A percentile compares a stretch with the other conserved stretches of the same genome.
Evolutionary conservation across 2,888 invertebrate genomes (phyloP).

Genomic region (Terebella lapidaria): DNA sequence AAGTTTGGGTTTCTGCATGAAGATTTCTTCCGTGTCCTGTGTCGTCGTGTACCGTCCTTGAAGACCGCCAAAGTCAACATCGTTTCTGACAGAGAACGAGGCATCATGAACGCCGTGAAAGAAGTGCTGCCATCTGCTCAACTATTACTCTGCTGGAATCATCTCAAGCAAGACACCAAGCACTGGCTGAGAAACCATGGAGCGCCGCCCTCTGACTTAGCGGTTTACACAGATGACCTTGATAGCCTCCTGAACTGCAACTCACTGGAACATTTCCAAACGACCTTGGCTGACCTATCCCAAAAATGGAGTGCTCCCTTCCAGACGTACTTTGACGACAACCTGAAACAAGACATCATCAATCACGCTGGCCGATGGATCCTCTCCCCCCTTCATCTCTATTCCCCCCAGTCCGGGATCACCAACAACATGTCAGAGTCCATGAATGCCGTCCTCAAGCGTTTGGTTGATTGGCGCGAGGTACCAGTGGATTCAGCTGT

Average conservation of each 20-base stretch:
- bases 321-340: not conserved
- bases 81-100: not conserved
- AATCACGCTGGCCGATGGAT: not conserved
- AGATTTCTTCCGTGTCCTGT: not conserved
- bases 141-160: not conserved
- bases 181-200: not conserved
- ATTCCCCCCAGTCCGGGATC: not conserved
- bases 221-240: not conserved
- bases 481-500: not conserved
- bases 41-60: not conserved
- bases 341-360: not conserved
- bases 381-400: not conserved
- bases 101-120: not conserved
- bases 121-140: not conserved
- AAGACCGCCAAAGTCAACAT: not conserved
- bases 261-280: not conserved
- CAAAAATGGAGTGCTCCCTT: not conserved
- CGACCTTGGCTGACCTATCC: not conserved
- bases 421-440: not conserved
- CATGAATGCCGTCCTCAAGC: not conserved
- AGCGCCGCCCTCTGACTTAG: not conserved
- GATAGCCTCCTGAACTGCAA: not conserved
- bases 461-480: not conserved
- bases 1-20: not conserved
- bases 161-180: not conserved